Evolutionary conservation across 2,888 invertebrate species (phyloP), one percentile per base, ranked within the genome.

Genomic region (Colletes collaris): DNA sequence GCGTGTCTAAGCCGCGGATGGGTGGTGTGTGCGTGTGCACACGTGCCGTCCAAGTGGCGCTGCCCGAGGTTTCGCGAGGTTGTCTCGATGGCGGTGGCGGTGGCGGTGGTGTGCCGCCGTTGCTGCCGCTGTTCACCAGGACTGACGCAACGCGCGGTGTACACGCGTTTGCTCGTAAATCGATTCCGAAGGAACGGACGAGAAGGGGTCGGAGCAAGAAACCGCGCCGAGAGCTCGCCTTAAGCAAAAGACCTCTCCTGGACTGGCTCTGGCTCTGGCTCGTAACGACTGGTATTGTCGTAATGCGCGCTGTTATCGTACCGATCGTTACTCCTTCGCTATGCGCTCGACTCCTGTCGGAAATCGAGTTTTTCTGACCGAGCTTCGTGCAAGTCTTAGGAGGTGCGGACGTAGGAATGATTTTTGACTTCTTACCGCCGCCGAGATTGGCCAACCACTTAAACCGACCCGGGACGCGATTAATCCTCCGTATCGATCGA

Each of bases 121-220:
- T 50, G 60, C 68, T 50, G 68, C 55, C 56, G 72, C 50, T 56
- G 65, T 65, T 66, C 66, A 59, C 71, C 53, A 27, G 76, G 62
- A 82, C 83, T 87, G 82, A 85, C 75, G 86, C 86, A 88, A 89
- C 80, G 86, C 79, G 46, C 65, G 76, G 80, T 71, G 79, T 74
- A 76, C 69, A 72, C 79, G 82, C 82, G 67, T 81, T 85, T 72
- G 86, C 86, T 89, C 89, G 88, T 89, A 88, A 89, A 89, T 89
- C 87, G 88, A 89, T 86, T 88, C 84, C 83, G 76, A 77, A 74
- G 83, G 80, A 77, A 83, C 78, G 82, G 60, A 81, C 82, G 75
- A 60, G 82, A 72, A 80, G 76, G 81, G 76, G 64, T 64, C 74
- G 60, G 40, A 16, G 77, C 84, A 83, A 83, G 86, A 84, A 86